A percentile compares a stretch with the other conserved stretches of the same genome.
phyloP scores from a whole-genome alignment of 1,140 invertebrate species.

The Panagrolaimus sp. region DNA sequence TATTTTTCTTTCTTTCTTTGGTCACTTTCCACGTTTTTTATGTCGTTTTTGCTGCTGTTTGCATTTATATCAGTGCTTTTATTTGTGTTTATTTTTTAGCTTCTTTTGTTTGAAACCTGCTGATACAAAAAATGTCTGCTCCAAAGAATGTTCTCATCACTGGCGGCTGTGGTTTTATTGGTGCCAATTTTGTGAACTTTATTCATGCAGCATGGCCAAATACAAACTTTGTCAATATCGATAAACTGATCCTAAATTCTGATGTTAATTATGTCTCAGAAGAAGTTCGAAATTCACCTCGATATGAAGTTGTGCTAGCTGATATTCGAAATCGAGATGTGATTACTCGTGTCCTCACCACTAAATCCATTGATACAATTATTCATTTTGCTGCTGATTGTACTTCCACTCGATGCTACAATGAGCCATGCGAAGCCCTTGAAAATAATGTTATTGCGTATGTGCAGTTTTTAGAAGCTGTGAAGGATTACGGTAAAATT shows the following conservation, averaged over 20 bases:
- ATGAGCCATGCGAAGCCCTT: constrained; percentile 49
- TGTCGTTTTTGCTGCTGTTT: too few species aligned
- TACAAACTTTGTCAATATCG: constrained; percentile 50
- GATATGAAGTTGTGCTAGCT: constrained; percentile 46
- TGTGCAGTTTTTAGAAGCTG: constrained; percentile 49
- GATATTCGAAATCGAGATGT: constrained; percentile 47
- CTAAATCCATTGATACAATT: constrained; percentile 53
- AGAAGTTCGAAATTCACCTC: constrained; percentile 39
- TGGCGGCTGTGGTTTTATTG: constrained; percentile 57
- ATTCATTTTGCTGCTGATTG: constrained; percentile 57
- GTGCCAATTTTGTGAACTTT: constrained; percentile 55
- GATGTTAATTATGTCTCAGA: constrained; percentile 50
- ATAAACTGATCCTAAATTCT: constrained; percentile 56
- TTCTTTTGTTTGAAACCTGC: too few species aligned
- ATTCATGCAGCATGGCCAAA: constrained; percentile 43
- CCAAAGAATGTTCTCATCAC: constrained; percentile 56
- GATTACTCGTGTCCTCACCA: constrained; percentile 33
- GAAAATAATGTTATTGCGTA: constrained; percentile 57
- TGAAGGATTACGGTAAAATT: constrained; percentile 48
- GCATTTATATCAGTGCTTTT: too few species aligned
- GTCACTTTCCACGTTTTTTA: too few species aligned
- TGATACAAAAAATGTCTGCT: too few species aligned
- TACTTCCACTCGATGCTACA: constrained; percentile 55
- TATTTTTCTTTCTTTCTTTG: too few species aligned
- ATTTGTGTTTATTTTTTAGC: too few species aligned